Conservation (phyloP, 2,113 vertebrate genomes). For the Cichladusa arquata region DNA sequence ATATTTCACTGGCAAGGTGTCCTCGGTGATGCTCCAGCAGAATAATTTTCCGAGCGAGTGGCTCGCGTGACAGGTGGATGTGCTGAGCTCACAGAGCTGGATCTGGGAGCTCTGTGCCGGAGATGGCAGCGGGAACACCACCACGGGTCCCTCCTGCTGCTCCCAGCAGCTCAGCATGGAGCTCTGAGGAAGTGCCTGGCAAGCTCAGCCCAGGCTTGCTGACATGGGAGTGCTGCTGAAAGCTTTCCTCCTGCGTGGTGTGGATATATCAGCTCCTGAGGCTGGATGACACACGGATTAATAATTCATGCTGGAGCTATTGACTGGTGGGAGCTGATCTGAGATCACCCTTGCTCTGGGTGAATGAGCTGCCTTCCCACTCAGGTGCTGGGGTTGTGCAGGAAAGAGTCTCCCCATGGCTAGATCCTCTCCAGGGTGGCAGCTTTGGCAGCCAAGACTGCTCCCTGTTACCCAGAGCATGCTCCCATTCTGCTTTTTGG, state of each 20-base stretch:
- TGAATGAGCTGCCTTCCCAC: background rate
- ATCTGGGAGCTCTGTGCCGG: background rate
- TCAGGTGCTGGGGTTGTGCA: background rate
- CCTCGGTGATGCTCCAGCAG: constrained; percentile 56
- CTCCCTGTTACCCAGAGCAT: background rate
- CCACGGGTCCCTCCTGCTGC: background rate
- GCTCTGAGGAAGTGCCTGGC: background rate
- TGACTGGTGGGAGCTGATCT: background rate
- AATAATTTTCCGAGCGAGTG: constrained; percentile 64
- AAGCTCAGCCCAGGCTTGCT: background rate
- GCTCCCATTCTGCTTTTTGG: background rate
- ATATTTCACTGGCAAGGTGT: constrained; percentile 64
- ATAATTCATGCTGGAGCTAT: constrained; percentile 39
- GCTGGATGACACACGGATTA: background rate
- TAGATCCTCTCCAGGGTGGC: background rate
- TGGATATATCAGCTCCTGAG: background rate
- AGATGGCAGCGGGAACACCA: background rate
- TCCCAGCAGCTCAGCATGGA: background rate
- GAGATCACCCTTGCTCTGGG: background rate
- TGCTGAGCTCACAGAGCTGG: background rate
- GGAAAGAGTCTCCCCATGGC: background rate
- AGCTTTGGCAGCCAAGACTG: background rate
- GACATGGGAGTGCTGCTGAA: background rate
- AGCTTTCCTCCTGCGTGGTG: background rate
- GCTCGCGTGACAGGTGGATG: constrained; percentile 54